Evolutionary conservation across 2,797 vertebrate genomes (phyloP), one percentile per base, ranked within the genome.

Genomic region (Buphagus erythrorhynchus): DNA sequence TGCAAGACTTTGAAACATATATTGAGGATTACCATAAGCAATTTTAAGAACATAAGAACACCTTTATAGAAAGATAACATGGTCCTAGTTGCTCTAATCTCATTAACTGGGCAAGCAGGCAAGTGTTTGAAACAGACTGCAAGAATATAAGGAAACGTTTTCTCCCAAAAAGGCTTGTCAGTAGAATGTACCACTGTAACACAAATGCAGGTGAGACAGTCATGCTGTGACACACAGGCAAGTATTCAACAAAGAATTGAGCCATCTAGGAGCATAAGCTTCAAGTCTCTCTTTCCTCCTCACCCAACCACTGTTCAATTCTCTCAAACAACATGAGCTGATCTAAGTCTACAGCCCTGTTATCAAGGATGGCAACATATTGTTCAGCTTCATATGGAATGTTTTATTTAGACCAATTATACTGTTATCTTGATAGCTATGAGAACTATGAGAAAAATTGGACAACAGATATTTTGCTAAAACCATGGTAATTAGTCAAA

Each of bases 121-220:
- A 79, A 89, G n/a, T 22, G 9, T 76, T 73, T 57, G 69, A 86
- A 90, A 90, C 46, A 94, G 66, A 76, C 73, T 84, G 48, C 51
- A 95, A 52, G 67, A 93, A 71, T 48, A 73, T 54, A 93, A 85
- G 62, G 80, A 94, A 85, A 46, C 45, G 63, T 62, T 84, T 73
- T 59, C 66, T 88, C 79, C 85, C 45, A 15, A 91, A 72, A 88
- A 90, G 62, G 16, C 43, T 73, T 66, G 76, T 90, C 85, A 78
- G 65, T 61, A 91, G 61, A 86, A 83, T 5, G 38, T 33, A 77
- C 28, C 79, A 65, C 69, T 35, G 43, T 21, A 51, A 71, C 68
- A 71, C 65, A 95, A 90, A 88, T 43, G 55, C 86, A 88, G 91
- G 81, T 88, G 36, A 79, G 82, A 77, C 26, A 57, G 29, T 65